A percentile compares a stretch with the other conserved stretches of the same genome.
These are phyloP conservation scores for Spodoptera picta DNA, from an alignment of 2,888 invertebrate genomes.

Conservation along the genomic window DNA sequence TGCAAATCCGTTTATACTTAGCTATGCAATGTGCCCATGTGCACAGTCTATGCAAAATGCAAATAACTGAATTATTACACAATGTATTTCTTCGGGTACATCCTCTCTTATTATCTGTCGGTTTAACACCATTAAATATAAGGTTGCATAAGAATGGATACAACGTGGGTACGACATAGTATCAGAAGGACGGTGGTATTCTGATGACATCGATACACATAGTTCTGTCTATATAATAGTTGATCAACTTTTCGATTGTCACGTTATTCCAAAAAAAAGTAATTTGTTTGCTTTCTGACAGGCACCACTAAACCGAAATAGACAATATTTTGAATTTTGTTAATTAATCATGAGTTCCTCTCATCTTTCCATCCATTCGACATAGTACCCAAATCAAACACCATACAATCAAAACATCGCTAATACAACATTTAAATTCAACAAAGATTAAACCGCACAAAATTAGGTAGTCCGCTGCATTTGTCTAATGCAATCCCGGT, in stretches of 20 bases:
- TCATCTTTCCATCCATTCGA: too few relatives aligned
- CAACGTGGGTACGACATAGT: too few relatives aligned
- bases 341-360: too few relatives aligned
- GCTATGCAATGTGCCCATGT: constrained; percentile 57
- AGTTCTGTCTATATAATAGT: too few relatives aligned
- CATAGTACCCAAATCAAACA: too few relatives aligned
- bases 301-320: too few relatives aligned
- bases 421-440: constrained; percentile 19
- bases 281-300: too few relatives aligned
- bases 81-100: constrained; percentile 41
- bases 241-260: too few relatives aligned
- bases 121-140: constrained; percentile 10
- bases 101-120: constrained; percentile 13
- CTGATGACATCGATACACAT: too few relatives aligned
- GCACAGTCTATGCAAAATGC: constrained; percentile 54
- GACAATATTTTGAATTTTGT: too few relatives aligned
- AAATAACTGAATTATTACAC: constrained; percentile 56
- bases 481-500: constrained; percentile 73
- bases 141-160: neutral
- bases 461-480: constrained; percentile 64
- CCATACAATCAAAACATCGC: neutral
- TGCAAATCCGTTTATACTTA: constrained; percentile 67
- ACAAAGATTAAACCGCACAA: constrained; percentile 33
- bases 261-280: too few relatives aligned
- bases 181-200: too few relatives aligned